Evolutionary conservation across 2,888 invertebrate species (phyloP).

Genomic region (Geophilus truncorum): DNA sequence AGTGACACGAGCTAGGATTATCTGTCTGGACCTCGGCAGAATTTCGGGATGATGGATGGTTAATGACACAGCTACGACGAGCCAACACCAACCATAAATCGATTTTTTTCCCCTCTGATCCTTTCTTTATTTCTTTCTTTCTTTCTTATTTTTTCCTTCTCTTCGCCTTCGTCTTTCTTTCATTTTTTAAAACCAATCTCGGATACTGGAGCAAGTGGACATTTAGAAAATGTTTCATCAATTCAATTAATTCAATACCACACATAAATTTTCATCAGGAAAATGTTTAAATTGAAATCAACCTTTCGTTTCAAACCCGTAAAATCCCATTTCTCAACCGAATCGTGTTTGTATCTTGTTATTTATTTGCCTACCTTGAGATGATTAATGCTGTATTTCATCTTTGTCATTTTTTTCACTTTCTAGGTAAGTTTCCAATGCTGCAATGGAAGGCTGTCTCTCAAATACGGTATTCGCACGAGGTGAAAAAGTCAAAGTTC

Average conservation of each 20-base stretch:
- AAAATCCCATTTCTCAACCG: neutral
- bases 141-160: neutral
- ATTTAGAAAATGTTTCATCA: neutral
- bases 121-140: neutral
- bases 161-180: no score
- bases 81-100: neutral
- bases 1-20: conserved; percentile 22
- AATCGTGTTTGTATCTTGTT: no score
- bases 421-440: neutral
- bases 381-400: neutral
- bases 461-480: neutral
- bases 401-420: neutral
- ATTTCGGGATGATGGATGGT: conserved; percentile 19
- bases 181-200: neutral
- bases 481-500: conserved; percentile 17
- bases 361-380: neutral
- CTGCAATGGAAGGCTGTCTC: conserved; percentile 18
- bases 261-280: neutral
- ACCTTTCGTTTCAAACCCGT: neutral
- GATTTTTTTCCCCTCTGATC: neutral
- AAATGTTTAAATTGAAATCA: neutral
- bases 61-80: conserved; percentile 23
- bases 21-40: conserved; percentile 15
- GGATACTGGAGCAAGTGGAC: neutral
- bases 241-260: conserved; percentile 6